Evolutionary conservation across 2,888 invertebrate species (phyloP).

Genomic region (Melieria omissa): DNA sequence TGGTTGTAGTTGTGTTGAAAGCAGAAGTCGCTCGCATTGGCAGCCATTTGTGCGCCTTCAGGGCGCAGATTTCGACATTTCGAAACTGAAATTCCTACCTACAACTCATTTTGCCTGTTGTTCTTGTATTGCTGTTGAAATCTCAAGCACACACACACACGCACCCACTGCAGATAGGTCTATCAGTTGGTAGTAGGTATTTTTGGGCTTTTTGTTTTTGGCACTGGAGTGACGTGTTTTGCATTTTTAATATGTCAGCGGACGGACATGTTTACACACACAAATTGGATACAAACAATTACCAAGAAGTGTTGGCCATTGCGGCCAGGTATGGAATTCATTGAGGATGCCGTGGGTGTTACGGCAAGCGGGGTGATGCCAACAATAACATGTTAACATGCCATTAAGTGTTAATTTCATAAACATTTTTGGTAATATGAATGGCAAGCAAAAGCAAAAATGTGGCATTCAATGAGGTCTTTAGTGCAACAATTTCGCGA

Average conservation of each 20-base stretch:
- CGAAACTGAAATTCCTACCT: background rate
- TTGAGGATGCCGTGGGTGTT: background rate
- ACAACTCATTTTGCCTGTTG: too few species aligned
- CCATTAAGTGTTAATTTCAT: constrained; percentile 58
- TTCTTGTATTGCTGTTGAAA: background rate
- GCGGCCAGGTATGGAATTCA: background rate
- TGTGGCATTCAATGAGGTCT: too few species aligned
- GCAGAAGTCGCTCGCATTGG: too few species aligned
- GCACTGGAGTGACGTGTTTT: constrained; percentile 4
- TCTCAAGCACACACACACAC: background rate
- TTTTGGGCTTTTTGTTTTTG: constrained; percentile 1
- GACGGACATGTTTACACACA: too few species aligned
- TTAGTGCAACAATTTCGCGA: too few species aligned
- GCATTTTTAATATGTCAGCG: constrained; percentile 10
- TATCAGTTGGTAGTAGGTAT: background rate
- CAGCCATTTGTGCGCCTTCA: too few species aligned
- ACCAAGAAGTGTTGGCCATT: background rate
- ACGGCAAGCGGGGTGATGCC: background rate
- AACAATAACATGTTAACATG: constrained; percentile 28
- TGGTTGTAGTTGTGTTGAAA: too few species aligned
- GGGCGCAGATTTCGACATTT: background rate
- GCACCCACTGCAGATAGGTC: background rate
- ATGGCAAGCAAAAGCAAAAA: too few species aligned
- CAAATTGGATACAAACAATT: too few species aligned
- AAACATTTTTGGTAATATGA: constrained; percentile 41